Percentiles rank a stretch among this genome's conserved stretches.
phyloP scores from a whole-genome alignment of 2,113 vertebrate genomes.

The Ifrita kowaldi region DNA sequence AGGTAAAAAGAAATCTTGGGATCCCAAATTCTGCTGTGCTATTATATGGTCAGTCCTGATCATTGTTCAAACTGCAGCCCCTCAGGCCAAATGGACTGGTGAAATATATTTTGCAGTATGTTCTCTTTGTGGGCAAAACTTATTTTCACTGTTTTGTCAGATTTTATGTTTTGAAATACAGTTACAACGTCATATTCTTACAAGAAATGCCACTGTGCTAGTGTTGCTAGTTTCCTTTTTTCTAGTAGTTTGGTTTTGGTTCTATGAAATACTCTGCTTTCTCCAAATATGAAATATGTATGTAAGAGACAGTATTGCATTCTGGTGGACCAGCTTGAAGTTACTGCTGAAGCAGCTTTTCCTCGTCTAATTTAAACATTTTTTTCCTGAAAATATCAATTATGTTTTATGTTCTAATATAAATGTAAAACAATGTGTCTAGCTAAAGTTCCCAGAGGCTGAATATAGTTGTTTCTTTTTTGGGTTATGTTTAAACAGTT shows the following conservation, averaged over 20 bases:
- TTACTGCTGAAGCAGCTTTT: slow-evolving; percentile 11
- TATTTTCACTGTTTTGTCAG: background rate
- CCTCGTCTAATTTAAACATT: background rate
- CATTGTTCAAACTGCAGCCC: background rate
- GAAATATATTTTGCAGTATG: background rate
- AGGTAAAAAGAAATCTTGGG: slow-evolving; percentile 65
- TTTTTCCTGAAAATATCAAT: slow-evolving; percentile 26
- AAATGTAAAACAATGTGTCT: slow-evolving; percentile 26
- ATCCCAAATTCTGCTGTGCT: slow-evolving; percentile 45
- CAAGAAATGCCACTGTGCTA: background rate
- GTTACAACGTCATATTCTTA: background rate
- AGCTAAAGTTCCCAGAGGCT: slow-evolving; percentile 28
- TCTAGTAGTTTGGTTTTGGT: background rate
- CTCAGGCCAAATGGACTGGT: background rate
- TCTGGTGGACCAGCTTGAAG: background rate
- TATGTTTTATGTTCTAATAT: slow-evolving; percentile 25
- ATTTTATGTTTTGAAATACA: background rate
- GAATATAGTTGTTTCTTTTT: slow-evolving; percentile 11
- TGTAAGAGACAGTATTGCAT: background rate
- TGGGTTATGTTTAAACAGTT: slow-evolving; percentile 21
- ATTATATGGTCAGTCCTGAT: slow-evolving; percentile 16
- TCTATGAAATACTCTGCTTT: slow-evolving; percentile 7
- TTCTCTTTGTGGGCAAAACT: background rate
- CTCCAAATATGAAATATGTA: background rate
- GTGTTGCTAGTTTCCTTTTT: background rate